phyloP scores from a whole-genome alignment of 2,888 invertebrate genomes.

The Aromia moschata region DNA sequence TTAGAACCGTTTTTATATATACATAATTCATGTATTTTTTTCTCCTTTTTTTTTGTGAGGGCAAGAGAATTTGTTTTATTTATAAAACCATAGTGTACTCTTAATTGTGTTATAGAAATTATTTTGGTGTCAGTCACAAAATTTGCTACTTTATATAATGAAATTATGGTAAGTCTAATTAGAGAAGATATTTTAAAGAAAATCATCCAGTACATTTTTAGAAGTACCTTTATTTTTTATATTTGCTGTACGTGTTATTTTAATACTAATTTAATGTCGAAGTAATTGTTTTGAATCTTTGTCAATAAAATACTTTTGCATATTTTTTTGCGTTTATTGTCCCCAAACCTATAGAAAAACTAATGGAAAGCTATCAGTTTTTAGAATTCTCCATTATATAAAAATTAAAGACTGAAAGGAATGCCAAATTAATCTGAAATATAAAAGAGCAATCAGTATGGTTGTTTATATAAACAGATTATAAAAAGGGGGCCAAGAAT shows the following conservation, averaged over 20 bases:
- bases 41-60: slow-evolving; percentile 2
- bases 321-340: slow-evolving; percentile 2
- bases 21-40: slow-evolving; percentile 2
- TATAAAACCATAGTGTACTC: slow-evolving; percentile 9
- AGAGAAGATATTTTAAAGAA: slow-evolving; percentile 16
- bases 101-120: slow-evolving; percentile 3
- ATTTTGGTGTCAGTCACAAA: slow-evolving; percentile 13
- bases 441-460: no score
- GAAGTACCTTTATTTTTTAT: slow-evolving; percentile 39
- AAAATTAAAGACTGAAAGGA: no score
- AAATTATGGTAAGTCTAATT: slow-evolving; percentile 10
- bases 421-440: no score
- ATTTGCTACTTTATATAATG: slow-evolving; percentile 22
- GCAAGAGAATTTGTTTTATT: slow-evolving; percentile 4
- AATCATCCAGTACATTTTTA: slow-evolving; percentile 27
- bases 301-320: slow-evolving; percentile 40
- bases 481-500: no score
- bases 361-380: background rate
- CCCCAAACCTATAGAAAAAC: background rate
- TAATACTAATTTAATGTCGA: slow-evolving; percentile 35
- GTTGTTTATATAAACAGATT: no score
- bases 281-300: slow-evolving; percentile 37
- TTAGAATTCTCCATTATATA: no score
- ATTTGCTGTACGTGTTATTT: slow-evolving; percentile 36
- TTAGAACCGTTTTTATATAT: slow-evolving; percentile 5